Evolutionary conservation across 2,888 invertebrate genomes (phyloP).

Genomic region (Hydroisotoma schaefferi): DNA sequence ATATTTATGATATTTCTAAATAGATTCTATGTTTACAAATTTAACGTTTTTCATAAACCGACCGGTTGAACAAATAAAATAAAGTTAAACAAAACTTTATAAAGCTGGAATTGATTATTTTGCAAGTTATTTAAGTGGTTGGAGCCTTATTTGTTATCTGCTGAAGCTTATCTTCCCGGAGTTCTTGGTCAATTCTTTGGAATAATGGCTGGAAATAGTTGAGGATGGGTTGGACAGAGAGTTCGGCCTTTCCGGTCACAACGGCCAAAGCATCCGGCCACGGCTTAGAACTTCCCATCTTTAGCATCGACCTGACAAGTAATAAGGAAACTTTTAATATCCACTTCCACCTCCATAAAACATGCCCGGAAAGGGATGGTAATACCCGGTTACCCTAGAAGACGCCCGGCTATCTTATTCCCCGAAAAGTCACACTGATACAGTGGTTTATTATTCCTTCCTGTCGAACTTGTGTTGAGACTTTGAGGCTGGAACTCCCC

Average conservation of each 20-base stretch:
- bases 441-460: constrained; percentile 52
- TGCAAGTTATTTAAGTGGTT: too few relatives aligned
- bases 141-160: too few relatives aligned
- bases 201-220: constrained; percentile 51
- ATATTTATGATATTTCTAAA: too few relatives aligned
- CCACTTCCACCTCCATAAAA: too few relatives aligned
- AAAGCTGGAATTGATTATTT: too few relatives aligned
- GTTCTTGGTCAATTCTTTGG: constrained; percentile 29
- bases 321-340: neutral
- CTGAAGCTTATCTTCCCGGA: too few relatives aligned
- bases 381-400: constrained; percentile 53
- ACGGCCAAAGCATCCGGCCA: constrained; percentile 80
- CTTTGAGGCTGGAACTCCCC: constrained; percentile 50
- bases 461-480: constrained; percentile 21
- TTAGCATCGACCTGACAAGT: constrained; percentile 69
- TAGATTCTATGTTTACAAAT: too few relatives aligned
- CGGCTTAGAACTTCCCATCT: constrained; percentile 73
- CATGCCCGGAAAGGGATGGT: too few relatives aligned
- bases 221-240: constrained; percentile 51
- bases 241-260: constrained; percentile 62
- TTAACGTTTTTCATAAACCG: too few relatives aligned
- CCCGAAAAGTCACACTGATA: constrained; percentile 55
- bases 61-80: too few relatives aligned
- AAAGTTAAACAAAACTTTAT: too few relatives aligned
- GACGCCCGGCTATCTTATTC: constrained; percentile 53